These are phyloP conservation scores for Stenurella melanura DNA, from an alignment of 2,888 invertebrate genomes.

Conservation along the genomic window DNA sequence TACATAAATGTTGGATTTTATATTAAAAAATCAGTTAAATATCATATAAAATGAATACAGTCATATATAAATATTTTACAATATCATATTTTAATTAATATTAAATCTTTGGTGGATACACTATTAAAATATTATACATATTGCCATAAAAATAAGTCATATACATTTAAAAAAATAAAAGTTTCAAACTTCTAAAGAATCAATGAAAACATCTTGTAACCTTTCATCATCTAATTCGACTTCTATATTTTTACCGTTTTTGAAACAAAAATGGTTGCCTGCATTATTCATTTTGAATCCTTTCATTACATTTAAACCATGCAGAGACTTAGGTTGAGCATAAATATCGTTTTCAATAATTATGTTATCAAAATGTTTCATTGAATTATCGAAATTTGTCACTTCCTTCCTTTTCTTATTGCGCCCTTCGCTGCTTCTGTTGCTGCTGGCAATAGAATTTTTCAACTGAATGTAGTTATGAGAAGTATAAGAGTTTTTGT, in stretches of 20 bases:
- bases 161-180: slow-evolving; percentile 41
- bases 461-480: not conserved
- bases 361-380: slow-evolving; percentile 27
- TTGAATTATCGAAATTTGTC: slow-evolving; percentile 10
- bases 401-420: not conserved
- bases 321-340: slow-evolving; percentile 47
- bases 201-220: slow-evolving; percentile 60
- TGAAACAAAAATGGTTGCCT: not conserved
- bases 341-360: slow-evolving; percentile 54
- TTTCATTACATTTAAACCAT: slow-evolving; percentile 30
- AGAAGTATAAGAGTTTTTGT: slow-evolving; percentile 30
- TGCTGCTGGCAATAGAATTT: not conserved
- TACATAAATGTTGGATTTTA: not conserved
- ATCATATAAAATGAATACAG: not conserved
- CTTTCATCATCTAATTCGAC: slow-evolving; percentile 46
- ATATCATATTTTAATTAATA: not conserved
- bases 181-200: slow-evolving; percentile 64
- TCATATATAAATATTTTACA: slow-evolving; percentile 1
- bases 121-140: slow-evolving; percentile 12
- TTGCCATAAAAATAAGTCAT: not conserved
- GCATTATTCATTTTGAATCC: slow-evolving; percentile 10
- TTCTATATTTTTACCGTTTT: slow-evolving; percentile 9
- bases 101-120: slow-evolving; percentile 21
- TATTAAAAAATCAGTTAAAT: not conserved
- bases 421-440: not conserved